Conservation (phyloP, 92 coral and sea anemone genomes). For the Hydrozoanthus gracilis region DNA sequence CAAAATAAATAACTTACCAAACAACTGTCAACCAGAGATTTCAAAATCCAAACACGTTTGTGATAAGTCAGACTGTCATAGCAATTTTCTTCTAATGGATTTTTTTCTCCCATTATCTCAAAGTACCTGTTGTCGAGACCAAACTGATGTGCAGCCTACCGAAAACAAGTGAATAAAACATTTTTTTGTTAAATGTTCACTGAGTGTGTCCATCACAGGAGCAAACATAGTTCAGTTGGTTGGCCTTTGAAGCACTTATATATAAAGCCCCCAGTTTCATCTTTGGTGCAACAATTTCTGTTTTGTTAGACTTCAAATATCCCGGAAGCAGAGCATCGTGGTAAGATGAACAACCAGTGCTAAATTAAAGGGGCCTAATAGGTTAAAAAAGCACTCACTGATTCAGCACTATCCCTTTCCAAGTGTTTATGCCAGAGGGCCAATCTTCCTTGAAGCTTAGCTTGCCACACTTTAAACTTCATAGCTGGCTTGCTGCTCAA, state of each 20-base stretch:
- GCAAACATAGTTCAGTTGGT: too few relatives aligned
- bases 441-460: constrained; percentile 82
- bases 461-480: constrained; percentile 95
- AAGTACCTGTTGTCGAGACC: constrained; percentile 80
- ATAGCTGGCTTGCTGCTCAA: constrained; percentile 89
- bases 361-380: too few relatives aligned
- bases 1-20: constrained; percentile 64
- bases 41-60: constrained; percentile 93
- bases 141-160: constrained; percentile 80
- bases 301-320: too few relatives aligned
- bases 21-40: constrained; percentile 89
- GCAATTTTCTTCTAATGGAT: constrained; percentile 83
- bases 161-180: background rate
- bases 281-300: too few relatives aligned
- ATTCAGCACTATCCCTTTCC: constrained; percentile 80
- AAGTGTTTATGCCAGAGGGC: constrained; percentile 79
- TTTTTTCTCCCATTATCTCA: constrained; percentile 73
- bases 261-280: too few relatives aligned
- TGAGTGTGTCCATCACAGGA: too few relatives aligned
- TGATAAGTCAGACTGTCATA: constrained; percentile 77
- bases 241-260: too few relatives aligned
- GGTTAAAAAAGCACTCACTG: constrained; percentile 58
- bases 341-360: too few relatives aligned
- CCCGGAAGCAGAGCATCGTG: too few relatives aligned
- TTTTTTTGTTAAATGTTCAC: too few relatives aligned